A percentile compares a stretch with the other conserved stretches of the same genome.
Evolutionary conservation across 1,140 invertebrate species (phyloP).

Genomic region (Limonius californicus): DNA sequence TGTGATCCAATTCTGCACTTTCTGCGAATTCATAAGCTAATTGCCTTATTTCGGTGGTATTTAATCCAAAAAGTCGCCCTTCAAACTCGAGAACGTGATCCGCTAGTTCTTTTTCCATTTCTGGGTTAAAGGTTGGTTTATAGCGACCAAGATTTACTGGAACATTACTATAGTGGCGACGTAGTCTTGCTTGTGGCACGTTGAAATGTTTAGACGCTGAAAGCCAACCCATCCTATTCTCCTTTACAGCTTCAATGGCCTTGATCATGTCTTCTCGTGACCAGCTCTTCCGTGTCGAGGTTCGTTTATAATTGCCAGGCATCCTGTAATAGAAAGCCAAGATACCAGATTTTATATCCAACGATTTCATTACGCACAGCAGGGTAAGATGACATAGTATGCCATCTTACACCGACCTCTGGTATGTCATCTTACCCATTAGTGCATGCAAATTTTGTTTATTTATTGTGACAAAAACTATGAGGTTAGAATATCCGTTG

Average conservation of each 20-base stretch:
- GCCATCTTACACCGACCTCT: too few relatives aligned
- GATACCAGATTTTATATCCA: too few relatives aligned
- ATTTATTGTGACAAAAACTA: too few relatives aligned
- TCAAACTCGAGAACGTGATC: neutral
- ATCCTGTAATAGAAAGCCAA: conserved; percentile 28
- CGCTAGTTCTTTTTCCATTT: neutral
- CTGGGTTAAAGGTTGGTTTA: conserved; percentile 14
- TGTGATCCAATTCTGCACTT: neutral
- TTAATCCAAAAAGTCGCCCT: neutral
- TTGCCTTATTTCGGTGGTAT: neutral
- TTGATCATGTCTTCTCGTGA: conserved; percentile 11
- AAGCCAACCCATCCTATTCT: conserved; percentile 16
- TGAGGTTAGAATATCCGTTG: too few relatives aligned
- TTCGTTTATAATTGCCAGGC: conserved; percentile 10
- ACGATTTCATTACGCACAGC: too few relatives aligned
- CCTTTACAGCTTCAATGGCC: neutral
- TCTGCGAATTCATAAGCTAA: neutral
- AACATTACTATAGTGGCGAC: too few relatives aligned
- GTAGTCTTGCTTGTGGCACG: too few relatives aligned
- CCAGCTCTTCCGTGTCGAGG: conserved; percentile 12
- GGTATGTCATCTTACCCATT: too few relatives aligned
- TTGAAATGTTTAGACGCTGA: conserved; percentile 10
- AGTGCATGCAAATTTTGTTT: too few relatives aligned
- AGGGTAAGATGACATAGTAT: too few relatives aligned
- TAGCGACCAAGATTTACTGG: conserved; percentile 10